Base-by-base conservation (phyloP, 2,113 vertebrate genomes). In the Poecile atricapillus region DNA sequence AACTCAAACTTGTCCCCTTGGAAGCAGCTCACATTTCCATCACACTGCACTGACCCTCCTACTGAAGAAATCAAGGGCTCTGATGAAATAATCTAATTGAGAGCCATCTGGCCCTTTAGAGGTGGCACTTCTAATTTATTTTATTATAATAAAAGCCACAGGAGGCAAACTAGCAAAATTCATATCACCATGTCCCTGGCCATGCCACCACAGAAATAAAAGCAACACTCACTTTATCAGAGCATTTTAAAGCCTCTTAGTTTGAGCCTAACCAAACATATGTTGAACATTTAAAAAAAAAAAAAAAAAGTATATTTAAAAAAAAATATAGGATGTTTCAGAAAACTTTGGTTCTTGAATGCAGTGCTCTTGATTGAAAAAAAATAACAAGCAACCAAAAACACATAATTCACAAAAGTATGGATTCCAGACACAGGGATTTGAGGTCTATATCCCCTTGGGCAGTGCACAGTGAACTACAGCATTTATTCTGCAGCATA, bases 41-140 rank as follows among this genome's bases (percentile, higher is more conserved):
- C 7, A 6, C 0, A 2, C 30, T 60, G 55, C 39, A 69, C 21
- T 86, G 71, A 88, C n/a, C 33, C 33, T 69, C 55, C 41, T 69
- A 68, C 31, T 6, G 31, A 92, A 88, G 55, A 81, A 94, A 94
- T 59, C 53, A 94, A 87, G 22, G 19, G 37, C 69, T 76, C 49
- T 80, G 58, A 76, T 69, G 55, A 90, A 90, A 85, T 73, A 69
- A 93, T 44, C 27, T 74, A 87, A 93, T 55, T 90, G 59, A 93
- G 68, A 83, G 63, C 43, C 94, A 94, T 77, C 71, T 93, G 90
- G 75, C 35, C 33, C 85, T 77, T 96, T 67, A 77, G 60, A 94
- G 68, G 90, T 90, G 86, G 85, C 18, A 77, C 47, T 70, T 44
- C 39, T 65, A 69, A 90, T 93, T 92, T 92, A 74, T 92, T 94